A percentile compares a stretch with the other conserved stretches of the same genome.
These are phyloP conservation scores for Heterohyrax brucei DNA, from an alignment of 2,797 vertebrate species.

Conservation along the genomic window DNA sequence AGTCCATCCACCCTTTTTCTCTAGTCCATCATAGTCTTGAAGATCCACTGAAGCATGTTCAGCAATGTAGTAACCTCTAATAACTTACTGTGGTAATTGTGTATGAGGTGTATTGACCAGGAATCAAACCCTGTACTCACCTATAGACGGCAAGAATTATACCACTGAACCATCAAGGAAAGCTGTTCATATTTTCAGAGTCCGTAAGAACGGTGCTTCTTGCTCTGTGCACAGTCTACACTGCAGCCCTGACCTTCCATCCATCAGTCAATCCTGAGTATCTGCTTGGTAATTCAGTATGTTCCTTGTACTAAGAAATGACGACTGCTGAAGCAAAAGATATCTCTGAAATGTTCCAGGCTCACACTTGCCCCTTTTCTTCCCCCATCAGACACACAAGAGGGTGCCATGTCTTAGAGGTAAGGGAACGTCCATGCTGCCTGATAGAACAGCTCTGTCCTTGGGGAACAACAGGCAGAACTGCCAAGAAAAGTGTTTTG, in stretches of 20 bases:
- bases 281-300: background rate
- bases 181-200: fast-evolving
- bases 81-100: background rate
- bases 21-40: background rate
- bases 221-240: background rate
- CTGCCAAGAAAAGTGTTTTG: background rate
- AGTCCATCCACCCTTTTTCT: background rate
- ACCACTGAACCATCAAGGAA: background rate
- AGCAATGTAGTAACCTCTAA: background rate
- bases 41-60: background rate
- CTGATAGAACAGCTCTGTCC: background rate
- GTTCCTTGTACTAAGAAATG: background rate
- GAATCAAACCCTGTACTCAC: background rate
- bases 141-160: background rate
- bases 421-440: slow-evolving; percentile 26
- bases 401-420: background rate
- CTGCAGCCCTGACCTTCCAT: background rate
- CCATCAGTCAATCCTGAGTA: background rate
- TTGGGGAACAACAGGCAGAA: background rate
- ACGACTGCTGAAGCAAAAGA: background rate
- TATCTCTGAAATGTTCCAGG: background rate
- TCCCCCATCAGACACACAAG: background rate
- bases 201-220: background rate
- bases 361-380: background rate
- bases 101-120: background rate